A percentile compares a stretch with the other conserved stretches of the same genome.
Conservation (phyloP, 2,797 vertebrate genomes). For the Sebastes steindachneri region DNA sequence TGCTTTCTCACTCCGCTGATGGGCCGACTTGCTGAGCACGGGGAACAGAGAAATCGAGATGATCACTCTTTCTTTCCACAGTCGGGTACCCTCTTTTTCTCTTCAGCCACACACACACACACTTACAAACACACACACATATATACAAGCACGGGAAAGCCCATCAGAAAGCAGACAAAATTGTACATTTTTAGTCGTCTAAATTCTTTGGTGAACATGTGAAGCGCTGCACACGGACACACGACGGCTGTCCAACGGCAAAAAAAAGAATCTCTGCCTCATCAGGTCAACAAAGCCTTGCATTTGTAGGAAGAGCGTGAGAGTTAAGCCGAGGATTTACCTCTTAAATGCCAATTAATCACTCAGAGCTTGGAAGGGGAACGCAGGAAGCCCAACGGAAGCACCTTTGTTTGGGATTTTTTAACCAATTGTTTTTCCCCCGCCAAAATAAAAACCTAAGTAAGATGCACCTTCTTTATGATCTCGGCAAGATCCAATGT, state of each 20-base stretch:
- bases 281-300: constrained; percentile 42
- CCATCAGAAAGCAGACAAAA: not conserved
- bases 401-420: not conserved
- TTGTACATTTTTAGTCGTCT: not conserved
- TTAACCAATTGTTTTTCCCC: not conserved
- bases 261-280: constrained; percentile 24
- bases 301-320: constrained; percentile 48
- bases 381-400: not conserved
- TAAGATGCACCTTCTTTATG: not conserved
- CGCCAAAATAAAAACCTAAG: constrained; percentile 38
- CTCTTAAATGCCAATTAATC: constrained; percentile 75
- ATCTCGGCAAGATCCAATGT: not conserved
- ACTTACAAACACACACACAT: not conserved
- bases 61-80: constrained; percentile 54
- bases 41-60: constrained; percentile 46
- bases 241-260: not conserved
- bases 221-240: not conserved
- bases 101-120: not conserved
- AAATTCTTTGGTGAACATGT: not conserved
- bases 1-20: constrained; percentile 27
- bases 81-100: not conserved
- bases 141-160: not conserved
- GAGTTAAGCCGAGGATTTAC: constrained; percentile 66
- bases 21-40: constrained; percentile 52
- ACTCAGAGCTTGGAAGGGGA: constrained; percentile 37